A percentile compares a stretch with the other conserved stretches of the same genome.
phyloP scores from a whole-genome alignment of 2,113 vertebrate genomes.

The Heteronetta atricapilla region DNA sequence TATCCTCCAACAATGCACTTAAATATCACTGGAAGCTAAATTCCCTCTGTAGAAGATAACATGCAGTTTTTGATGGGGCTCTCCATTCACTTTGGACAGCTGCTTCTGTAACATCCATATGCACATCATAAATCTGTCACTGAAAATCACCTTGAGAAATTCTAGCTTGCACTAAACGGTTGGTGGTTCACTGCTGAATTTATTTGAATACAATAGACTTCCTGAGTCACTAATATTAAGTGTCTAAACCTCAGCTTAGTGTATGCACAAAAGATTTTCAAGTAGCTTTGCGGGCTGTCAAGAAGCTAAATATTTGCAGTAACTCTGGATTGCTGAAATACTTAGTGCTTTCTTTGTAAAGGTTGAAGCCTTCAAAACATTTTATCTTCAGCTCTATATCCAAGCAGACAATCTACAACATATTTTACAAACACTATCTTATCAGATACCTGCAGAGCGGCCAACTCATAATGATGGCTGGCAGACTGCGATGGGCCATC shows the following conservation, averaged over 20 bases:
- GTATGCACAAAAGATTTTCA: not conserved
- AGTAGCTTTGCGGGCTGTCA: not conserved
- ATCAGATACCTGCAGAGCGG: not conserved
- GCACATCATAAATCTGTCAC: not conserved
- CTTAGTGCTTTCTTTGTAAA: not conserved
- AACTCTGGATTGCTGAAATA: not conserved
- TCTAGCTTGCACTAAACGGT: not conserved
- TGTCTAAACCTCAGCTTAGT: not conserved
- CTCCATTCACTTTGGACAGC: not conserved
- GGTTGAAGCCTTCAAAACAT: not conserved
- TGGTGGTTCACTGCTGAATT: not conserved
- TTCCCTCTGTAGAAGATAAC: not conserved
- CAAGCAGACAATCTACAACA: not conserved
- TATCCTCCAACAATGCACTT: not conserved
- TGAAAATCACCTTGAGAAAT: slow-evolving; percentile 6
- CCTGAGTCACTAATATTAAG: not conserved
- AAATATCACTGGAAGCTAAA: not conserved
- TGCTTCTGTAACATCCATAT: not conserved
- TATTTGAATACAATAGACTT: not conserved
- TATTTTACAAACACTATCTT: not conserved
- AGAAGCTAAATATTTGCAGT: not conserved
- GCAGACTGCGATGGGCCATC: not conserved
- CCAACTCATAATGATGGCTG: rapidly evolving
- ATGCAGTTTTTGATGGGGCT: not conserved
- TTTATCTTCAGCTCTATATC: not conserved